Evolutionary conservation across 53 echinoderm and acorn worm genomes (phyloP).

Genomic region (Stichopus horrens): DNA sequence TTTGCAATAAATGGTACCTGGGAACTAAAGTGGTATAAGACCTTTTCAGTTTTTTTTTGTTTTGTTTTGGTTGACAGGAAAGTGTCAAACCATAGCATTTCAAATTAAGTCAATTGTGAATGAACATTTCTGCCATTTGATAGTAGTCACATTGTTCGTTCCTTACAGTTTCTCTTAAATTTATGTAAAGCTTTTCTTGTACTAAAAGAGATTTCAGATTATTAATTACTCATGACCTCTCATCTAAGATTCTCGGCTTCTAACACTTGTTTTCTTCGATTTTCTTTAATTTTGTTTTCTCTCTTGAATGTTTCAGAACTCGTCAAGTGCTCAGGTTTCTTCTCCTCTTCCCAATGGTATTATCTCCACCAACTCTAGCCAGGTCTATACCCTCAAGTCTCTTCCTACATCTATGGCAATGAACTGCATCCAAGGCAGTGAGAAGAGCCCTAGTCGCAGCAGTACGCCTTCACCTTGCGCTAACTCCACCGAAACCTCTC

Average conservation of each 20-base stretch:
- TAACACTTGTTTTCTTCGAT: neutral
- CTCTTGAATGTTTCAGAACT: constrained; percentile 51
- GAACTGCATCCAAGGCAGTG: constrained; percentile 47
- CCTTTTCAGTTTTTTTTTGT: too few relatives aligned
- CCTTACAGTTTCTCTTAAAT: too few relatives aligned
- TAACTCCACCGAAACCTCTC: constrained; percentile 69
- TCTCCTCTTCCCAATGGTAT: constrained; percentile 76
- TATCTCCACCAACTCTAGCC: constrained; percentile 83
- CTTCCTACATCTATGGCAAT: constrained; percentile 46
- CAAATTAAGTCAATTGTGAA: too few relatives aligned
- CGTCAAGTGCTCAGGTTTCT: constrained; percentile 85
- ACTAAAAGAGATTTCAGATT: too few relatives aligned
- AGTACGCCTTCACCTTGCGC: constrained; percentile 89
- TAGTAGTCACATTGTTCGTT: too few relatives aligned
- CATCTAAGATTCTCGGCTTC: neutral
- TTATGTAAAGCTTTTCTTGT: too few relatives aligned
- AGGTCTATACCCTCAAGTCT: constrained; percentile 52
- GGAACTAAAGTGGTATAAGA: too few relatives aligned
- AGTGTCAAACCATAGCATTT: too few relatives aligned
- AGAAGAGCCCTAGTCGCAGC: constrained; percentile 73
- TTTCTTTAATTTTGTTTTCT: neutral
- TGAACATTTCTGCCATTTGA: too few relatives aligned
- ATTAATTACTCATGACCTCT: neutral
- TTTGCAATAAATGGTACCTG: too few relatives aligned
- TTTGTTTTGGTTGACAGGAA: too few relatives aligned